Evolutionary conservation across 2,888 invertebrate species (phyloP), one percentile per base, ranked within the genome.

Genomic region (Sesia apiformis): DNA sequence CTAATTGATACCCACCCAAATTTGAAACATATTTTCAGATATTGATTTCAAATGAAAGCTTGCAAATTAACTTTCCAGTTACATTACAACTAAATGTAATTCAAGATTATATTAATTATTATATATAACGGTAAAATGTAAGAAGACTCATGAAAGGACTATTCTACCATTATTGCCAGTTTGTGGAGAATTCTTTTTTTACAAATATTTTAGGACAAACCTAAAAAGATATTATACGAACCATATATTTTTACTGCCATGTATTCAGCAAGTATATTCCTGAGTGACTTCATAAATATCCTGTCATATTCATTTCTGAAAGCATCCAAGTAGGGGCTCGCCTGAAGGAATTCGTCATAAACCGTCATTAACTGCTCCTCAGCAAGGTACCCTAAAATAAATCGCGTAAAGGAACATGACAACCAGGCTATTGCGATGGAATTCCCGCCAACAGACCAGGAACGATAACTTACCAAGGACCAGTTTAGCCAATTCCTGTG

Each of bases 321-420:
- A 6, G 83, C 88, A 61, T 88, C 89, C 62, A 90, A 74, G 65
- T 88, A 88, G 0, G 85, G 87, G 60, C 89, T 88, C 4, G 83
- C 81, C 68, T 84, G 82, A 3, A 90, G 69, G 61, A 90, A 90
- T 66, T 89, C 89, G 76, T 89, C 87, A 66, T 90, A 90, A 0
- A 84, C 87, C 40, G 84, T 84, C 87, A 86, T 86, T 56, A 90
- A 78, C 67, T 89, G 84, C 66, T 90, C 88, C 60, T 90, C 90
- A 40, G 84, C 84, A 50, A 90, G 73, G 63, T 90, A 90, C 54
- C 90, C 90, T 90, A 69, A 41, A 70, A 69, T 39, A 50, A 23
- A 38, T 5, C 39, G 49, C 40, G 39, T 49, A 49, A 40, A 42
- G n/a, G 8, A 38, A 39, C 6, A 39, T 6, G 49, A n/a, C 39